phyloP scores from a whole-genome alignment of 2,888 invertebrate genomes.

The Lithodes maja region DNA sequence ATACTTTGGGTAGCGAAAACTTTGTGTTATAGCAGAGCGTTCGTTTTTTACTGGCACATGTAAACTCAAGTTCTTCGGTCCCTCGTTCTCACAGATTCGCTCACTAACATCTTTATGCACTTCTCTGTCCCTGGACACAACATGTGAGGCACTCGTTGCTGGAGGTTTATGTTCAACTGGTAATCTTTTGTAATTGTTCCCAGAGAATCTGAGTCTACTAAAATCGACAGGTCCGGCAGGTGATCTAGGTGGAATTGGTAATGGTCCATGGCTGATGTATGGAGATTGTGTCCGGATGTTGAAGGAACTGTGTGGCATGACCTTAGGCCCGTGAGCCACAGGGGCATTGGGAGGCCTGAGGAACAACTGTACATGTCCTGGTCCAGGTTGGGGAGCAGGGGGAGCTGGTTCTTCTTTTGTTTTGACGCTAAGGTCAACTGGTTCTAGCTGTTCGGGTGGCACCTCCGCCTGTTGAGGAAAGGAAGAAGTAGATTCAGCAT shows the following conservation, averaged over 20 bases:
- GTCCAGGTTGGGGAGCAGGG: constrained; percentile 15
- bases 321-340: constrained; percentile 16
- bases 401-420: constrained; percentile 45
- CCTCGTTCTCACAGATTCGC: neutral
- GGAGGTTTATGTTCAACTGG: neutral
- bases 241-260: constrained; percentile 33
- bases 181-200: constrained; percentile 8
- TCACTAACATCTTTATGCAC: neutral
- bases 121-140: neutral
- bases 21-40: neutral
- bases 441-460: constrained; percentile 69
- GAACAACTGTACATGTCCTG: constrained; percentile 41
- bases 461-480: constrained; percentile 63
- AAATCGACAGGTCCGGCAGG: constrained; percentile 29
- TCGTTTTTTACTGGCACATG: neutral
- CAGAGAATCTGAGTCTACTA: constrained; percentile 1
- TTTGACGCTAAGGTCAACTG: constrained; percentile 68
- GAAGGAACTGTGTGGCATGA: constrained; percentile 24
- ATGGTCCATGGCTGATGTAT: neutral
- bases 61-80: neutral
- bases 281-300: constrained; percentile 14
- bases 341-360: constrained; percentile 32
- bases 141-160: neutral
- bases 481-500: neutral
- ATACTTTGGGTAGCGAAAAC: neutral